A percentile compares a stretch with the other conserved stretches of the same genome.
phyloP scores from a whole-genome alignment of 1,140 invertebrate species.

The Bradynema listronoti region DNA sequence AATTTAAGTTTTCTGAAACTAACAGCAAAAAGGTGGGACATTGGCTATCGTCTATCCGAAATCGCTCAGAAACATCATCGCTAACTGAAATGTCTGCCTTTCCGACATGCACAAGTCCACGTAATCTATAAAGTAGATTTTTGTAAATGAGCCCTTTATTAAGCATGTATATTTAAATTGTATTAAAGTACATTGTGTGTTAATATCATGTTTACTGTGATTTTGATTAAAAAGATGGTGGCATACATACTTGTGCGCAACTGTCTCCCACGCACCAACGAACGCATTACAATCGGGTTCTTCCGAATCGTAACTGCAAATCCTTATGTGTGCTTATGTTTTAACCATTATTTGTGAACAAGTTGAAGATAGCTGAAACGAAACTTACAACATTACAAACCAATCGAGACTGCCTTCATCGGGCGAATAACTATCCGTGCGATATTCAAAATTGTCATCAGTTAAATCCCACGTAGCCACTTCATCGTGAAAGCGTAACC shows the following conservation, averaged over 20 bases:
- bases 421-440: slow-evolving; percentile 52
- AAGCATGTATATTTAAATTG: background rate
- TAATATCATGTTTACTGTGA: too few relatives aligned
- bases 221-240: too few relatives aligned
- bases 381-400: slow-evolving; percentile 58
- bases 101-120: slow-evolving; percentile 54
- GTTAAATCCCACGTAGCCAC: slow-evolving; percentile 45
- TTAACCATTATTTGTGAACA: too few relatives aligned
- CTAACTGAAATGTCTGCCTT: slow-evolving; percentile 55
- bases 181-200: background rate
- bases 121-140: slow-evolving; percentile 36
- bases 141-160: background rate
- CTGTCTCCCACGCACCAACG: slow-evolving; percentile 52
- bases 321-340: background rate
- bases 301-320: slow-evolving; percentile 52
- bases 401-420: slow-evolving; percentile 56
- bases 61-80: slow-evolving; percentile 54
- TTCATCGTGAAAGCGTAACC: slow-evolving; percentile 57
- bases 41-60: slow-evolving; percentile 51
- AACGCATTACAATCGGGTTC: slow-evolving; percentile 55
- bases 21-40: slow-evolving; percentile 56
- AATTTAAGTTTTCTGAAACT: background rate
- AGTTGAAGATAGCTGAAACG: background rate
- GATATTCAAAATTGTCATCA: slow-evolving; percentile 53
- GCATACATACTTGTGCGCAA: slow-evolving; percentile 55